These are phyloP conservation scores for Tragopan temminckii DNA, from an alignment of 2,797 vertebrate genomes.

Conservation along the genomic window DNA sequence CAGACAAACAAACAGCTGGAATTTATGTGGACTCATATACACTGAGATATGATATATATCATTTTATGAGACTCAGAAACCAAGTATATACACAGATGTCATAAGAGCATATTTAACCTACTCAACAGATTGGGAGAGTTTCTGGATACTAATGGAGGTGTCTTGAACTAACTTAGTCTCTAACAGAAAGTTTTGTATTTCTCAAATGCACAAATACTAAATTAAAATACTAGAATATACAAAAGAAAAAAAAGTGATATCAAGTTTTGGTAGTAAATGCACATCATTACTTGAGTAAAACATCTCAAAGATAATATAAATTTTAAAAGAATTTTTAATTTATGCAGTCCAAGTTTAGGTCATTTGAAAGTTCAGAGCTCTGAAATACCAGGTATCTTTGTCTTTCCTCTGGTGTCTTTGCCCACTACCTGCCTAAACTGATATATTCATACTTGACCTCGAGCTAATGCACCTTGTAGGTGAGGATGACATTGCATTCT, in stretches of 20 bases:
- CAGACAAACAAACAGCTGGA: neutral
- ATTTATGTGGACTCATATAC: constrained; percentile 13
- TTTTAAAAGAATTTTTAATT: neutral
- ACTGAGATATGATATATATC: neutral
- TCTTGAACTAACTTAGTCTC: neutral
- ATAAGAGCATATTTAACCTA: neutral
- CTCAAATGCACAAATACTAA: neutral
- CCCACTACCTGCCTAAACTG: neutral
- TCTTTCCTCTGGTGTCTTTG: neutral
- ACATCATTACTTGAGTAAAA: neutral
- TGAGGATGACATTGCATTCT: neutral
- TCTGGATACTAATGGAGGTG: neutral
- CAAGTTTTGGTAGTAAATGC: neutral
- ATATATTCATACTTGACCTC: neutral
- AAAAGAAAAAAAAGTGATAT: neutral
- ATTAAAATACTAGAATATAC: neutral
- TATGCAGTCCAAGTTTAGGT: neutral
- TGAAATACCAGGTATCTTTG: neutral
- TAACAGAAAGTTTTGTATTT: neutral
- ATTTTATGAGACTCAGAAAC: constrained; percentile 7
- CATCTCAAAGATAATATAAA: neutral
- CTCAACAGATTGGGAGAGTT: neutral
- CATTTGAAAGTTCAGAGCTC: neutral
- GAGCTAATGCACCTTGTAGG: neutral
- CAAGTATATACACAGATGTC: neutral